Conservation (phyloP, 2,888 invertebrate species). For the Drosophila villosipedis region DNA sequence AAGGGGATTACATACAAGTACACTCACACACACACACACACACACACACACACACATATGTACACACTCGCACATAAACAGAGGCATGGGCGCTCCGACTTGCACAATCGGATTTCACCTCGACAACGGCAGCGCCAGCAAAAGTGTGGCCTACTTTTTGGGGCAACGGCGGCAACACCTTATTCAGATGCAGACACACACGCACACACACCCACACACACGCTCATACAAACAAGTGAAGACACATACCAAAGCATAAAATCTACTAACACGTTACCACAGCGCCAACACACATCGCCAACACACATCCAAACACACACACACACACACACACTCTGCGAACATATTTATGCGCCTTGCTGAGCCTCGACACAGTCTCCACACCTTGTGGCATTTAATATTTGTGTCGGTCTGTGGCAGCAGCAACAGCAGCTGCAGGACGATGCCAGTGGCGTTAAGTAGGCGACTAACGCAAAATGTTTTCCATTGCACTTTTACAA, state of each 20-base stretch:
- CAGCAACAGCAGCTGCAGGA: slow-evolving; percentile 13
- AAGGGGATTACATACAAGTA: slow-evolving; percentile 14
- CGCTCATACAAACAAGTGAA: slow-evolving; percentile 46
- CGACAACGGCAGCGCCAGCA: slow-evolving; percentile 50
- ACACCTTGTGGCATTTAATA: slow-evolving; percentile 81
- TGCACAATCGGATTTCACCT: slow-evolving; percentile 47
- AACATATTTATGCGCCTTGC: slow-evolving; percentile 67
- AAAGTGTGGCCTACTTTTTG: slow-evolving; percentile 76
- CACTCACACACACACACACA: slow-evolving; percentile 1
- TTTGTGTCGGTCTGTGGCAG: slow-evolving; percentile 65
- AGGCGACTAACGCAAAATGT: slow-evolving; percentile 69
- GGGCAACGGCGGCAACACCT: slow-evolving; percentile 16
- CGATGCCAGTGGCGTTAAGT: slow-evolving; percentile 60
- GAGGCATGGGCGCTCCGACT: background rate
- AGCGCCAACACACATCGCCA: slow-evolving; percentile 34
- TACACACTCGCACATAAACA: slow-evolving; percentile 11
- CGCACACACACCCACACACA: slow-evolving; percentile 13
- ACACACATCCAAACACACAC: slow-evolving; percentile 20
- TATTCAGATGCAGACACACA: slow-evolving; percentile 37
- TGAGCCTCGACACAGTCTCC: slow-evolving; percentile 67
- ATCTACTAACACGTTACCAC: slow-evolving; percentile 74
- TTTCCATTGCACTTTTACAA: slow-evolving; percentile 59
- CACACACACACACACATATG: slow-evolving; percentile 5
- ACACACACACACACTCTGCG: slow-evolving; percentile 18
- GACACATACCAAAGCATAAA: slow-evolving; percentile 55